phyloP scores from a whole-genome alignment of 1,140 invertebrate species.

The Ectropis grisescens region DNA sequence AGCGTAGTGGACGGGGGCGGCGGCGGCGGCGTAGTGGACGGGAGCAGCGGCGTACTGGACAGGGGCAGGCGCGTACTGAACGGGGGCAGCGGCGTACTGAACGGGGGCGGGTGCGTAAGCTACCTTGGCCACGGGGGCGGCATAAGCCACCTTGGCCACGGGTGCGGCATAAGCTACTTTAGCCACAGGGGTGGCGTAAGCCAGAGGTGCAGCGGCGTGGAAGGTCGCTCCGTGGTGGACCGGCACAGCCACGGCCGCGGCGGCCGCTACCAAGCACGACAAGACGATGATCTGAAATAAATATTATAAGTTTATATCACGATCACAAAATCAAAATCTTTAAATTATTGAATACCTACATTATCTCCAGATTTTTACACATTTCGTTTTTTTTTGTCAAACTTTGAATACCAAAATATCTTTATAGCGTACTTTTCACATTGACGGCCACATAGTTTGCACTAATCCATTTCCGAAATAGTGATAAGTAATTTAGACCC shows the following conservation, averaged over 20 bases:
- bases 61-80: constrained; percentile 13
- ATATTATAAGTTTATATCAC: neutral
- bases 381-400: too few species aligned
- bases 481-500: too few species aligned
- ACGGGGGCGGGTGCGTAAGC: constrained; percentile 27
- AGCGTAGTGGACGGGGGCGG: constrained; percentile 12
- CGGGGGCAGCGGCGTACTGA: constrained; percentile 15
- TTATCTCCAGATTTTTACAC: too few species aligned
- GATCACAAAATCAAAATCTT: too few species aligned
- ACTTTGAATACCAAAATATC: too few species aligned
- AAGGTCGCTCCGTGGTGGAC: constrained; percentile 74
- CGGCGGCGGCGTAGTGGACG: constrained; percentile 10
- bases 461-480: too few species aligned
- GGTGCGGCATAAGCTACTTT: constrained; percentile 3
- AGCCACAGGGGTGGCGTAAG: constrained; percentile 3
- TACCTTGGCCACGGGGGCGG: constrained; percentile 25
- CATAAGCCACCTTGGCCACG: constrained; percentile 16
- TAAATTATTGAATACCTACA: too few species aligned
- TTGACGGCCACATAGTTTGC: too few species aligned
- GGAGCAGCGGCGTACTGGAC: constrained; percentile 3
- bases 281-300: constrained; percentile 16
- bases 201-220: constrained; percentile 68
- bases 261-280: constrained; percentile 29
- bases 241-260: constrained; percentile 42
- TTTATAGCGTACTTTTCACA: too few species aligned